Base-by-base conservation (phyloP, 1,140 invertebrate genomes). In the Lysiphlebus fabarum region DNA sequence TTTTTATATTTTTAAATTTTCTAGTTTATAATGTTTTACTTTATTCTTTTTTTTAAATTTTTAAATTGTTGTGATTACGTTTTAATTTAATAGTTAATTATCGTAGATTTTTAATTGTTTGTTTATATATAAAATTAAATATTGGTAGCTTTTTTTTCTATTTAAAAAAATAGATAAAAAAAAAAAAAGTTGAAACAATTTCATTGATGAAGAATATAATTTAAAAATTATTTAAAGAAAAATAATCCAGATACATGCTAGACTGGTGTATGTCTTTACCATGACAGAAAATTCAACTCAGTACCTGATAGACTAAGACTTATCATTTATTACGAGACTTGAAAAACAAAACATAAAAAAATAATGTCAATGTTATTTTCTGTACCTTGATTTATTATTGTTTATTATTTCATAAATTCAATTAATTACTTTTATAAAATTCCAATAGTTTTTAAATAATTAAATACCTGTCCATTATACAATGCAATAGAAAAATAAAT, bases 221-320 rank as follows among this genome's bases (percentile, higher is more conserved):
- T 26, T 26, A 26, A 49, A 33, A 48, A 49, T 49, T 34, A 49
- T 49, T 17, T 34, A 49, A 49, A 8, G 47, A 11, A 2, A 49
- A 17, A 49, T 34, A 34, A 49, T 49, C 47, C 47, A 49, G 58
- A 65, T 56, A 70, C 66, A 73, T 75, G 77, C 68, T 71, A 74
- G 70, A 78, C 71, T 77, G 74, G 75, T 77, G 75, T 72, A 78
- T 75, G 75, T 79, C 17, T 26, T 26, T 79, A 79, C 77, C 77
- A 79, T 79, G 77, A 78, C 76, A 79, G 70, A 77, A 58, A 75
- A 77, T 67, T 75, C 74, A 77, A 72, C 67, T 65, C 73, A 75
- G 77, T 79, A 79, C 77, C 77, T 79, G 77, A 79, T 79, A 79
- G 77, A 76, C 70, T 79, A 78, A 79, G 77, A 72, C 77, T 70